Evolutionary conservation across 2,113 vertebrate species (phyloP).

Genomic region (Uropsilus gracilis): DNA sequence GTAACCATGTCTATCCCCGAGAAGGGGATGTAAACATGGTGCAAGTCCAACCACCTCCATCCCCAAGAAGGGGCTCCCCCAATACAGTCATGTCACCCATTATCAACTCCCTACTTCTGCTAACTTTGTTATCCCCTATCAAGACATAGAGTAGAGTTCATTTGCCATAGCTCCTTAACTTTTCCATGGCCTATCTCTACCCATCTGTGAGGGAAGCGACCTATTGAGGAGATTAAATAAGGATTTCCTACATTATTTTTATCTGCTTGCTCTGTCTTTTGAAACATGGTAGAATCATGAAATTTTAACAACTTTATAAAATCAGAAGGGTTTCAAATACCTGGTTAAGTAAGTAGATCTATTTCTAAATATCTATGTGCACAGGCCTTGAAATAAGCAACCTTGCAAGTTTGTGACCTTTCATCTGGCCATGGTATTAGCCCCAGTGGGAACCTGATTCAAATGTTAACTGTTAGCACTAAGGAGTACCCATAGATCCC

Average conservation of each 20-base stretch:
- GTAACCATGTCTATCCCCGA: no score
- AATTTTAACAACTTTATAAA: slow-evolving; percentile 52
- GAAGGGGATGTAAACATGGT: no score
- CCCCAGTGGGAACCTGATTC: neutral
- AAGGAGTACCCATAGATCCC: no score
- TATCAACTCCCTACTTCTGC: no score
- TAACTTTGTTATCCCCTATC: no score
- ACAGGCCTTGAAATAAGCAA: neutral
- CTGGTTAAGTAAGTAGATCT: neutral
- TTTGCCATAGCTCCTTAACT: neutral
- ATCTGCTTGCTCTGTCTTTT: slow-evolving; percentile 4
- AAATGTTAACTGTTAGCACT: neutral
- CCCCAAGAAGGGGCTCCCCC: no score
- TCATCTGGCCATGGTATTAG: neutral
- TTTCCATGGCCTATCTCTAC: neutral
- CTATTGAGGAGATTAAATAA: slow-evolving; percentile 28
- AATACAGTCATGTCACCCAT: no score
- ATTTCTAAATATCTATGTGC: neutral
- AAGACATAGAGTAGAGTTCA: neutral
- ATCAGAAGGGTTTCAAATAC: slow-evolving; percentile 33
- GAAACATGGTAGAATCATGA: neutral
- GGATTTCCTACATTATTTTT: neutral
- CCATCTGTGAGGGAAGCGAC: neutral
- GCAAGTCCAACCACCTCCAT: no score
- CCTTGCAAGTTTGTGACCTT: neutral